Evolutionary conservation across 2,113 vertebrate genomes (phyloP).

Genomic region (Equus przewalskii): DNA sequence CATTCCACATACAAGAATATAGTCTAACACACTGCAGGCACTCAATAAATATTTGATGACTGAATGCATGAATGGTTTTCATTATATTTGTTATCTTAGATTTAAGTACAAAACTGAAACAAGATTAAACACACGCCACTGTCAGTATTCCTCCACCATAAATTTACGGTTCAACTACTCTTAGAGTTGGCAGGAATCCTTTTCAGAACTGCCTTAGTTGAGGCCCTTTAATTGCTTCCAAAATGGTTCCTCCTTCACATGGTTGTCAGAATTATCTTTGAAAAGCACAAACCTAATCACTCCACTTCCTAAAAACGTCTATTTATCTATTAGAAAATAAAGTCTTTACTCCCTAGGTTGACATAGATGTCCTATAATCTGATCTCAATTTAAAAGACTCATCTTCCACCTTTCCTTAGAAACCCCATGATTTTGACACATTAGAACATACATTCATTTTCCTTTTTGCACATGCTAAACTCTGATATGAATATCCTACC

Average conservation of each 20-base stretch:
- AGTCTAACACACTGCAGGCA: neutral
- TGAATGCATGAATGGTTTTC: neutral
- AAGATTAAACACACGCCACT: neutral
- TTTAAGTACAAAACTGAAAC: neutral
- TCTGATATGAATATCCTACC: neutral
- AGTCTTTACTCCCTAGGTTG: neutral
- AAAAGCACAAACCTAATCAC: slow-evolving; percentile 30
- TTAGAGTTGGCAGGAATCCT: neutral
- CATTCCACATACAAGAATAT: neutral
- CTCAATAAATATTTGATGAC: neutral
- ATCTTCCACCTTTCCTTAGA: neutral
- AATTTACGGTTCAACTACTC: neutral
- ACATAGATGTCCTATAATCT: neutral
- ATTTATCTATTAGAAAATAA: neutral
- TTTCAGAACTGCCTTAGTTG: neutral
- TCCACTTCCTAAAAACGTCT: neutral
- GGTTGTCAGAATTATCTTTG: neutral
- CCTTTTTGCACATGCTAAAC: neutral
- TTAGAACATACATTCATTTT: neutral
- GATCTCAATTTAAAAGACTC: neutral
- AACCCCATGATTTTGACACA: neutral
- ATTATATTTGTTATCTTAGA: neutral
- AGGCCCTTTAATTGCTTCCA: neutral
- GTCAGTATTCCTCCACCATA: neutral
- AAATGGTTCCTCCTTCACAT: neutral